phyloP scores from a whole-genome alignment of 1,140 invertebrate species.

The Arion vulgaris region DNA sequence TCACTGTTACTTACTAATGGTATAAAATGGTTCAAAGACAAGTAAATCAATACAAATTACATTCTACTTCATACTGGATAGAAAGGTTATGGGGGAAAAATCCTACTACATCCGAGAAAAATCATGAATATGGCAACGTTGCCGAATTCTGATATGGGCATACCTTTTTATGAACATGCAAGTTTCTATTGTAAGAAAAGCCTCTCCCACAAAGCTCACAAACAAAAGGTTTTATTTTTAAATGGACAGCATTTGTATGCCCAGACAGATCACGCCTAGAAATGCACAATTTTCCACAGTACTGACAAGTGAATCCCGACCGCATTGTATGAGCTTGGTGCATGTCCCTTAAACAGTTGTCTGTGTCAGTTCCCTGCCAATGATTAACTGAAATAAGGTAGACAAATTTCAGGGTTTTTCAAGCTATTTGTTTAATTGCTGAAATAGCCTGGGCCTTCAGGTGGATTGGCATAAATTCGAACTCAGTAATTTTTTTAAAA shows the following conservation, averaged over 20 bases:
- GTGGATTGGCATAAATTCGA: neutral
- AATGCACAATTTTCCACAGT: slow-evolving; percentile 37
- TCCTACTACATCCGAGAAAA: no score
- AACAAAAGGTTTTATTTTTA: slow-evolving; percentile 43
- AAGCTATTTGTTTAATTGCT: neutral
- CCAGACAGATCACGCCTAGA: slow-evolving; percentile 42
- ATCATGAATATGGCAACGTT: neutral
- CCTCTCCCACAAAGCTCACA: slow-evolving; percentile 34
- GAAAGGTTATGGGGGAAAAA: no score
- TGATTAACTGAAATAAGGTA: slow-evolving; percentile 21
- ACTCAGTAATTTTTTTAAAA: no score
- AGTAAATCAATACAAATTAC: no score
- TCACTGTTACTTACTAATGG: no score
- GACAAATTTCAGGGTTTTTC: neutral
- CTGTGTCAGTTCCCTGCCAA: neutral
- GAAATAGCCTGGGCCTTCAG: neutral
- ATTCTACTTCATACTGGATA: no score
- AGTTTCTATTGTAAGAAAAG: slow-evolving; percentile 43
- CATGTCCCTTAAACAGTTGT: neutral
- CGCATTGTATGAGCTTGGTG: neutral
- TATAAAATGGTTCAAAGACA: no score
- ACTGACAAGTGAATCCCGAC: slow-evolving; percentile 27
- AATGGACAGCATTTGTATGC: slow-evolving; percentile 45
- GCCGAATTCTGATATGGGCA: slow-evolving; percentile 12
- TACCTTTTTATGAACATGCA: slow-evolving; percentile 39